Percentiles rank a stretch among this genome's conserved stretches.
Conservation (phyloP, 2,113 vertebrate genomes). For the Oncorhynchus masou region DNA sequence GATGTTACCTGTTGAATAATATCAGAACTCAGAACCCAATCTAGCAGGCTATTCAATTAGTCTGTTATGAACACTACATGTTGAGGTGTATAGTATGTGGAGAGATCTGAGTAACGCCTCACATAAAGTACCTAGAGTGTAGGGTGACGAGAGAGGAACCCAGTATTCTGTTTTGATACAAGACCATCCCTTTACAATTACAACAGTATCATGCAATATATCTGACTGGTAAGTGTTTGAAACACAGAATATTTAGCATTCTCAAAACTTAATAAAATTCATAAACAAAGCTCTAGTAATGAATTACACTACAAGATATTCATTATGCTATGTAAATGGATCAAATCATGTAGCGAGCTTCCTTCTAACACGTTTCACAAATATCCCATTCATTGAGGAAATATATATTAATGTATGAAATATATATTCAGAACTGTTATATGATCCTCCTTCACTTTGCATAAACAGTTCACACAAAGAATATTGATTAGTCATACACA, state of each 20-base stretch:
- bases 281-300: conserved; percentile 14
- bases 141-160: too few relatives aligned
- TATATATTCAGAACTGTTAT: conserved; percentile 18
- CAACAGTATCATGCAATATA: conserved; percentile 31
- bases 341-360: background rate
- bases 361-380: conserved; percentile 42
- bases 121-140: background rate
- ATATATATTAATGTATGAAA: background rate
- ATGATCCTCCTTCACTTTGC: conserved; percentile 56
- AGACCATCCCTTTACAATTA: background rate
- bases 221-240: conserved; percentile 15
- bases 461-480: conserved; percentile 40
- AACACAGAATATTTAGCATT: conserved; percentile 22
- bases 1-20: conserved; percentile 7
- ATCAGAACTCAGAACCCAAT: background rate
- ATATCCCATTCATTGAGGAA: conserved; percentile 7
- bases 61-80: background rate
- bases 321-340: conserved; percentile 40
- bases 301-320: conserved; percentile 11
- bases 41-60: too few relatives aligned
- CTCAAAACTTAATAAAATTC: conserved; percentile 13
- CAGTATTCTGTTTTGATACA: background rate
- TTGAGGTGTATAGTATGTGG: background rate
- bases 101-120: background rate
- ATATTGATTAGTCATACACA: conserved; percentile 12